Conservation (phyloP, 2,113 vertebrate genomes). For the Barbus barbus region DNA sequence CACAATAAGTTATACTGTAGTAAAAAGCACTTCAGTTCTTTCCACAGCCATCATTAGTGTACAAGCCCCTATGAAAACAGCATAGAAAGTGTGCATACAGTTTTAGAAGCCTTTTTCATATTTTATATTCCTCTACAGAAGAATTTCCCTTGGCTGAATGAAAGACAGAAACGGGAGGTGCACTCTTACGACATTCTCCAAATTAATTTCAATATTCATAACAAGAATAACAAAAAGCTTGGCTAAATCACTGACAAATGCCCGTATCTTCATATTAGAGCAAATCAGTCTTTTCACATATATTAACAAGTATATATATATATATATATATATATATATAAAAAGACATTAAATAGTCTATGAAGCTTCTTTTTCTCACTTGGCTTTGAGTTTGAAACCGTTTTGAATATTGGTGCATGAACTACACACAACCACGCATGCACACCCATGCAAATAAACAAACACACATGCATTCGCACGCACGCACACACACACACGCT, state of each 20-base stretch:
- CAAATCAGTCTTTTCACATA: conserved; percentile 55
- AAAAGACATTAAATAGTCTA: conserved; percentile 68
- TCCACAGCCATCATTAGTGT: conserved; percentile 72
- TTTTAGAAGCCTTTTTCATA: conserved; percentile 39
- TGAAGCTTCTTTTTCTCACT: conserved; percentile 55
- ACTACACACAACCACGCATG: conserved; percentile 19
- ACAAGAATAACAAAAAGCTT: conserved; percentile 25
- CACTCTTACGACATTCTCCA: conserved; percentile 36
- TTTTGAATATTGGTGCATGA: conserved; percentile 50
- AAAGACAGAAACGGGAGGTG: conserved; percentile 62
- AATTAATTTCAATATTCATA: conserved; percentile 28
- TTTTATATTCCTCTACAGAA: conserved; percentile 29
- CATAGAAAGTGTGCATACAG: conserved; percentile 77
- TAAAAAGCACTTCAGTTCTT: conserved; percentile 77
- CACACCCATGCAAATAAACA: conserved; percentile 26
- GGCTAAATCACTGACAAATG: conserved; percentile 48
- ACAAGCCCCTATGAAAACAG: conserved; percentile 79
- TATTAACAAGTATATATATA: conserved; percentile 54
- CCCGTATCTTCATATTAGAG: conserved; percentile 29
- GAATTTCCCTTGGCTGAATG: conserved; percentile 66
- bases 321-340: conserved; percentile 25
- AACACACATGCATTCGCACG: neutral
- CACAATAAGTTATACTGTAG: conserved; percentile 80
- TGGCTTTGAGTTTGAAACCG: conserved; percentile 51
- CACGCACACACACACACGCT: conserved; percentile 57